Conservation (phyloP, 1,140 invertebrate genomes). For the Caerostris extrusa region DNA sequence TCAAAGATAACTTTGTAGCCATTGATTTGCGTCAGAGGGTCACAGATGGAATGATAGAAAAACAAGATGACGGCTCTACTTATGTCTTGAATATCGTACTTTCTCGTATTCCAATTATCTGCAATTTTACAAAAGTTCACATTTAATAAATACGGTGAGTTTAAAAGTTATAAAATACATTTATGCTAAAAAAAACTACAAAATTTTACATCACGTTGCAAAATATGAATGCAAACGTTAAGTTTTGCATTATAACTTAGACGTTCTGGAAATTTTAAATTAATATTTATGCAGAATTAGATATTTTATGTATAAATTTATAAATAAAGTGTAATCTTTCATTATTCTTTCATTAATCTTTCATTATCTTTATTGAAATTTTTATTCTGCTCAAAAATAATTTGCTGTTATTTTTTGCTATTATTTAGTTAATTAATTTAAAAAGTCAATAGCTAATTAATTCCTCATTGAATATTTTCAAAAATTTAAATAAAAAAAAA, state of each 20-base stretch:
- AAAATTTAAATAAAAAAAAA: neutral
- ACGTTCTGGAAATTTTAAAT: too few species aligned
- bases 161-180: neutral
- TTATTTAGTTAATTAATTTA: too few species aligned
- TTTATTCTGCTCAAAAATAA: too few species aligned
- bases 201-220: neutral
- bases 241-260: too few species aligned
- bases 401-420: too few species aligned
- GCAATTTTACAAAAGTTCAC: neutral
- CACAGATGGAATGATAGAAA: conserved; percentile 54
- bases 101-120: conserved; percentile 64
- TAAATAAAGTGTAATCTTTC: too few species aligned
- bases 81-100: conserved; percentile 23
- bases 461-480: neutral
- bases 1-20: conserved; percentile 72
- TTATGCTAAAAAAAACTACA: neutral
- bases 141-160: neutral
- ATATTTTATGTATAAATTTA: too few species aligned
- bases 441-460: neutral
- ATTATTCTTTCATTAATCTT: too few species aligned
- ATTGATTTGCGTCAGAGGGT: conserved; percentile 68
- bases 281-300: too few species aligned
- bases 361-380: too few species aligned
- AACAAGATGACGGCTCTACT: conserved; percentile 29
- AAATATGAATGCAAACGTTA: too few species aligned